Percentiles rank a stretch among this genome's conserved stretches.
Conservation (phyloP, 2,113 vertebrate species). For the Craseonycteris thonglongyai region DNA sequence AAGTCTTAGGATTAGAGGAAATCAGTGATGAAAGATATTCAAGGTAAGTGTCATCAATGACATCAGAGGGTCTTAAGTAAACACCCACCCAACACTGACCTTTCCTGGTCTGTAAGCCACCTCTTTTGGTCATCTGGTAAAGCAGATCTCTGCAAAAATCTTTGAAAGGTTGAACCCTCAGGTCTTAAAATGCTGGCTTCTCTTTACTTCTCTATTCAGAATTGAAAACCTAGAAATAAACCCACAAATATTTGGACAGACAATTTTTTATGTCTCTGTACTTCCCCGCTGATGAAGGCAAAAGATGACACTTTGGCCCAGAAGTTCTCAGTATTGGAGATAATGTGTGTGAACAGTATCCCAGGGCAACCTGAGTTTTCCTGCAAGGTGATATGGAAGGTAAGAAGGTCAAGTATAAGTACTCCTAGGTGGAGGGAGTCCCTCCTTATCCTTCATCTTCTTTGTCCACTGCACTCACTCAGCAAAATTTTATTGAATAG, state of each 20-base stretch:
- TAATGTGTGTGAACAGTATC: neutral
- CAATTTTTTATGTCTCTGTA: neutral
- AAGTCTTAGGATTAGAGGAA: neutral
- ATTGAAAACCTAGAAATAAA: too few relatives aligned
- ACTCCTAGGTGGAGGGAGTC: neutral
- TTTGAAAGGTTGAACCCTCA: neutral
- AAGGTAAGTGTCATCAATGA: neutral
- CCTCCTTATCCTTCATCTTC: neutral
- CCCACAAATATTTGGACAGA: too few relatives aligned
- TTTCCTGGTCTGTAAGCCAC: neutral
- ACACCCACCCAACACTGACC: neutral
- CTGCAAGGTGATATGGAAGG: neutral
- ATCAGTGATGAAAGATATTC: neutral
- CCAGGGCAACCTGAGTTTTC: neutral
- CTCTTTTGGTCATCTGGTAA: neutral
- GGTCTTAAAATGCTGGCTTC: neutral
- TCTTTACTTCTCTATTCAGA: neutral
- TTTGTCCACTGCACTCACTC: neutral
- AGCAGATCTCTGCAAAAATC: neutral
- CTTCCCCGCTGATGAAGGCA: neutral
- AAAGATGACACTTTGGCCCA: neutral
- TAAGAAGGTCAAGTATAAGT: neutral
- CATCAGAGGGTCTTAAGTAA: neutral
- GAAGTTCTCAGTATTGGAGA: neutral
- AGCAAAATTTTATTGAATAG: neutral